Evolutionary conservation across 2,797 vertebrate species (phyloP).

Genomic region (Semotilus atromaculatus): DNA sequence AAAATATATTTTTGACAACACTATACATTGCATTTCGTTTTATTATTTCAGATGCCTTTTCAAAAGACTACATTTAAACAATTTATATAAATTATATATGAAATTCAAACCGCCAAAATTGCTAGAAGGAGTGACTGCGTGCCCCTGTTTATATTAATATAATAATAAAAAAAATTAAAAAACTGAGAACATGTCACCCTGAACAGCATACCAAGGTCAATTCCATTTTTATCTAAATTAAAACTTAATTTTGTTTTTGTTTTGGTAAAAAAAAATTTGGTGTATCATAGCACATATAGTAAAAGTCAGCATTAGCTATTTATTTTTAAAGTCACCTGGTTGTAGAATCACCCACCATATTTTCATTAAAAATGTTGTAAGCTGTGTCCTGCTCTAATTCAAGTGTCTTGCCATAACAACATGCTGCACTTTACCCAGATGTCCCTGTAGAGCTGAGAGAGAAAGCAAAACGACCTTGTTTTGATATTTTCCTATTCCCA

Average conservation of each 20-base stretch:
- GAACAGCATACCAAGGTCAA: background rate
- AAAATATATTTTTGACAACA: too few species aligned
- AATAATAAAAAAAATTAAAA: too few species aligned
- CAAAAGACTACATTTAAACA: too few species aligned
- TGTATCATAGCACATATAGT: background rate
- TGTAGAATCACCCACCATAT: background rate
- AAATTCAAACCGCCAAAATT: too few species aligned
- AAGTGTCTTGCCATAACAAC: background rate
- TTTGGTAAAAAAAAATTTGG: background rate
- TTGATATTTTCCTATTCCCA: conserved; percentile 28
- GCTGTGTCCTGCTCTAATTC: conserved; percentile 2
- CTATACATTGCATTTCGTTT: too few species aligned
- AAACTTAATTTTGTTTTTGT: background rate
- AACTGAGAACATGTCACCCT: too few species aligned
- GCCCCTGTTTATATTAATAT: too few species aligned
- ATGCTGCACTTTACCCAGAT: background rate
- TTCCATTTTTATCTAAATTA: background rate
- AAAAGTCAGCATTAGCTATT: background rate
- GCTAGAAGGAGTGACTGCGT: too few species aligned
- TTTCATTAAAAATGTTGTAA: background rate
- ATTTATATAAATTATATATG: too few species aligned
- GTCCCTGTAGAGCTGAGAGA: background rate
- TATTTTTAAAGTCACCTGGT: background rate
- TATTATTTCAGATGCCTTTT: too few species aligned
- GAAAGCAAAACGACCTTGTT: conserved; percentile 33